A percentile compares a stretch with the other conserved stretches of the same genome.
These are phyloP conservation scores for Thomomys bottae DNA, from an alignment of 2,113 vertebrate genomes.

Conservation along the genomic window DNA sequence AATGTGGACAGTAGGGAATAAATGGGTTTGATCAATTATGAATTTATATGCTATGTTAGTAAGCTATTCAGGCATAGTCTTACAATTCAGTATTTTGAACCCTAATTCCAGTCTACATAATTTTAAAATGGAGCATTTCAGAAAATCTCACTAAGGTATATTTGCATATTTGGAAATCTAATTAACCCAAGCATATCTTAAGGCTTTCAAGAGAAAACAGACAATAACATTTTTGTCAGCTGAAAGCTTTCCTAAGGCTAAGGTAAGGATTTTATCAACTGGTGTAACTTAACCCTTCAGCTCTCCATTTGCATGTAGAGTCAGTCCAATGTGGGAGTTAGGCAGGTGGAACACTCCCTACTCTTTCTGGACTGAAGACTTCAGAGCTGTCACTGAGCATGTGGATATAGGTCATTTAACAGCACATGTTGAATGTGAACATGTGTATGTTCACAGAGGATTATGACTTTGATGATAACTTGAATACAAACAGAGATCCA, in stretches of 20 bases:
- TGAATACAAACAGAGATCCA: neutral
- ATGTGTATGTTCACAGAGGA: neutral
- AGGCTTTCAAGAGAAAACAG: slow-evolving; percentile 70
- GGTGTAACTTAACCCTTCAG: slow-evolving; percentile 59
- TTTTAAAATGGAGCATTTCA: slow-evolving; percentile 75
- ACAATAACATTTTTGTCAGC: slow-evolving; percentile 79
- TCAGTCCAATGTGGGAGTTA: neutral
- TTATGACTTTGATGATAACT: too few species aligned
- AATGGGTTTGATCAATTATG: slow-evolving; percentile 79
- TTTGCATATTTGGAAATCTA: slow-evolving; percentile 81
- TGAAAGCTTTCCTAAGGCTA: slow-evolving; percentile 67
- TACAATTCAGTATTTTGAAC: slow-evolving; percentile 74
- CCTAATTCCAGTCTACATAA: slow-evolving; percentile 66
- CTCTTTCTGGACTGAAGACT: neutral
- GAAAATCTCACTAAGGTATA: slow-evolving; percentile 72
- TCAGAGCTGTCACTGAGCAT: neutral
- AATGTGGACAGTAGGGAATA: slow-evolving; percentile 79
- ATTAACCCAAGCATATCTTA: slow-evolving; percentile 78
- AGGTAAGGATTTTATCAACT: slow-evolving; percentile 64
- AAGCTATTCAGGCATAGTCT: slow-evolving; percentile 69
- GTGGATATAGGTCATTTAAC: neutral
- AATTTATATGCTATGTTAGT: slow-evolving; percentile 78
- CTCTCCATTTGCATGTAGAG: neutral
- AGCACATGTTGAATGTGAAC: neutral
- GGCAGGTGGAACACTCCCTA: neutral